Conservation (phyloP, 2,797 vertebrate genomes). For the Aeoliscus strigatus region DNA sequence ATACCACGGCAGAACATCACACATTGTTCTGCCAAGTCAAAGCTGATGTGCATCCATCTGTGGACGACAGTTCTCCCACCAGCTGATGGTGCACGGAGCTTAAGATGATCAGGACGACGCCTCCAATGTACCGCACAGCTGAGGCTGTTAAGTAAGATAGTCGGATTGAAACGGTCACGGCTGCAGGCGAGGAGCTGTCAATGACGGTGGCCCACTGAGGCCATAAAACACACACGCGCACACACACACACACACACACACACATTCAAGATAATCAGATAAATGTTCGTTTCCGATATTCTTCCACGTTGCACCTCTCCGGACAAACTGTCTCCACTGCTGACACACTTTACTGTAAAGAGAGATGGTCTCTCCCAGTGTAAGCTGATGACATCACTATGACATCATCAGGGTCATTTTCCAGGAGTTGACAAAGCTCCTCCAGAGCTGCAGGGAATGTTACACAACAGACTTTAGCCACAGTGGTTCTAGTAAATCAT, state of each 20-base stretch:
- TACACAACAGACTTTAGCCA: too few species aligned
- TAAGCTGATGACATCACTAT: not conserved
- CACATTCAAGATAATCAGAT: too few species aligned
- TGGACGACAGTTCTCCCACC: constrained; percentile 1
- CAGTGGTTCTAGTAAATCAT: too few species aligned
- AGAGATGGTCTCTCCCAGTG: not conserved
- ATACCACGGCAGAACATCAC: not conserved
- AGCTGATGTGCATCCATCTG: constrained; percentile 17
- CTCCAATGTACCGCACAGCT: constrained; percentile 2
- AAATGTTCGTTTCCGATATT: too few species aligned
- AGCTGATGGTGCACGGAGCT: constrained; percentile 12
- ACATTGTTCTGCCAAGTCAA: constrained; percentile 6
- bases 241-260: too few species aligned
- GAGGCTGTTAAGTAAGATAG: constrained; percentile 9
- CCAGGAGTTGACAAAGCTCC: not conserved
- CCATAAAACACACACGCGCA: too few species aligned
- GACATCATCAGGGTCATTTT: constrained; percentile 1
- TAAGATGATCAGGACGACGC: constrained; percentile 27
- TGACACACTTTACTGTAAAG: too few species aligned
- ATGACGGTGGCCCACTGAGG: too few species aligned
- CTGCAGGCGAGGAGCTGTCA: too few species aligned
- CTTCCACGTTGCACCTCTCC: too few species aligned
- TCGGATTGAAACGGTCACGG: too few species aligned
- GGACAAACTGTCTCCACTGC: too few species aligned
- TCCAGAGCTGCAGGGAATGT: not conserved